Base-by-base conservation (phyloP, 1,140 invertebrate genomes). In the Penaeus japonicus region DNA sequence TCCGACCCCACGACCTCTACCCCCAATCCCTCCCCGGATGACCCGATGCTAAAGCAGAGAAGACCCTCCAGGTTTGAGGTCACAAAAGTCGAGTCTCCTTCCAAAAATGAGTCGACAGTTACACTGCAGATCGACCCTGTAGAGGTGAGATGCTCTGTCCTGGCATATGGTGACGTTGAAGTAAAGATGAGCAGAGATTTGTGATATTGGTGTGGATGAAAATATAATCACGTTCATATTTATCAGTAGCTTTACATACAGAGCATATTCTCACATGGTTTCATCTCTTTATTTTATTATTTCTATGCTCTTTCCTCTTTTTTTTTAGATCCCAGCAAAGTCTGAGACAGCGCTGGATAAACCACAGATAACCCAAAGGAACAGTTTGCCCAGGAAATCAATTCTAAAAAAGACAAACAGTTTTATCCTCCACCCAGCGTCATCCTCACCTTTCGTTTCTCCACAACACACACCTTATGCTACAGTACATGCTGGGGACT, bases 371-470 rank as follows among this genome's bases (percentile, higher is more conserved):
- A 22, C 47, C 55, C 35, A 35, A n/a, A 35, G 27, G 30, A 83
- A 59, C 10, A 70, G 89, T 0, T 94, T 95, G 91, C 96, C 96
- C 4, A 95, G 95, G 83, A 98, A 98, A 92, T 98, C 97, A 0
- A 98, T 98, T 91, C 93, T 98, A 73, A 98, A 98, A 93, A 98
- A 98, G 92, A 97, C 97, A 0, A 96, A 97, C 92, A 90, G 86
- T 75, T 88, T 89, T 70, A 86, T 97, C 96, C 10, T 97, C 97
- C 92, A 97, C 96, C 5, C 91, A 97, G 18, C 96, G 95, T 90
- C 94, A 94, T 59, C 96, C 95, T 92, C 94, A 94, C 90, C 95
- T 95, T 22, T 93, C 94, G 91, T 62, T 17, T 75, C 82, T 32
- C 90, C 89, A 17, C 55, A 96, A 96, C 17, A 95, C 94, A 91